Conservation (phyloP, 1,140 invertebrate species). For the Euglossa dilemma region DNA sequence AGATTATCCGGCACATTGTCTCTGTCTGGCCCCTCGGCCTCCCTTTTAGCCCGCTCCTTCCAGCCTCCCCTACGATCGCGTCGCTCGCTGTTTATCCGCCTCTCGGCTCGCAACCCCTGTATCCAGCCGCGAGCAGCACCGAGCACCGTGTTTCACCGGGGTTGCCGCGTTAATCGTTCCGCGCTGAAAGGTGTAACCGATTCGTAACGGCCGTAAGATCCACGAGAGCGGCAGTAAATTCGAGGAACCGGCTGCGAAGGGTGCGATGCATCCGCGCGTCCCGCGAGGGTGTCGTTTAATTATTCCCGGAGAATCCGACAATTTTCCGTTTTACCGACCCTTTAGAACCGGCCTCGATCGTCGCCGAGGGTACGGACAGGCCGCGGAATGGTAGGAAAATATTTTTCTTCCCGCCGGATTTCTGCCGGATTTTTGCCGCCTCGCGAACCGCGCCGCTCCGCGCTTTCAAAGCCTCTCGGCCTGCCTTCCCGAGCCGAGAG, state of each 20-base stretch:
- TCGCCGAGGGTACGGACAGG: too few species aligned
- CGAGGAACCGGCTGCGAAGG: constrained; percentile 8
- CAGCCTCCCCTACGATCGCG: constrained; percentile 32
- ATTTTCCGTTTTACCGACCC: constrained; percentile 75
- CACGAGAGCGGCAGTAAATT: constrained; percentile 57
- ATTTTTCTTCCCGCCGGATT: background rate
- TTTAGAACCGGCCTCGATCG: constrained; percentile 7
- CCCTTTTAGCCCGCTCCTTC: constrained; percentile 5
- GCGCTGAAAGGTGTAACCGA: constrained; percentile 65
- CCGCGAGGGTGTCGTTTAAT: constrained; percentile 69
- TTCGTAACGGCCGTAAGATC: constrained; percentile 66
- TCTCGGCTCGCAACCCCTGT: constrained; percentile 12
- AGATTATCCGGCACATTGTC: constrained; percentile 76
- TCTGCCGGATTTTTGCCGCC: background rate
- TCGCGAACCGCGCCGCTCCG: background rate
- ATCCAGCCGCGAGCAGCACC: constrained; percentile 2
- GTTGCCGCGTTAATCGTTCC: constrained; percentile 44
- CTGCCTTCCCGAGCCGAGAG: too few species aligned
- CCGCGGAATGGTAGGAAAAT: background rate
- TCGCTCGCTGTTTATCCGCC: constrained; percentile 19
- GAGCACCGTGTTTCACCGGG: constrained; percentile 32
- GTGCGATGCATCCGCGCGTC: background rate
- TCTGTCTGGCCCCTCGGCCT: constrained; percentile 45
- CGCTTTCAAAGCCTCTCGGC: too few species aligned
- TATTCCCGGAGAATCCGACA: constrained; percentile 73